These are phyloP conservation scores for Bombus superbus DNA, from an alignment of 1,140 invertebrate genomes.

Conservation along the genomic window DNA sequence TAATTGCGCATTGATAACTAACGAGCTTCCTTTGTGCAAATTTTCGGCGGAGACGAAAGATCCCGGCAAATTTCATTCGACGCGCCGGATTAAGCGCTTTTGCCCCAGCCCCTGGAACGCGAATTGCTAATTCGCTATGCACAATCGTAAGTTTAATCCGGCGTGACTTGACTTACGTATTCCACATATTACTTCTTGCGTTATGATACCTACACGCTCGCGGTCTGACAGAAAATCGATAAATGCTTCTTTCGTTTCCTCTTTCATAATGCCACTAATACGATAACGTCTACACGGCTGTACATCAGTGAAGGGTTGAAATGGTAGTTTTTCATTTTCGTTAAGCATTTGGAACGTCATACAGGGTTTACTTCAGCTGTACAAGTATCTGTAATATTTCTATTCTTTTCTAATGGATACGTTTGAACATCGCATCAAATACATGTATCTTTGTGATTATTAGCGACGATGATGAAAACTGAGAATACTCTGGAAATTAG, in stretches of 20 bases:
- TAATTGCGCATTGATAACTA: conserved; percentile 75
- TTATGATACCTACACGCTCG: neutral
- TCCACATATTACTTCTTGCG: conserved; percentile 8
- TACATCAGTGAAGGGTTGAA: neutral
- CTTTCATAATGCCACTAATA: neutral
- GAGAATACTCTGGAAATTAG: too few species aligned
- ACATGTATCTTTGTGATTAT: too few species aligned
- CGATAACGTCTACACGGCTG: neutral
- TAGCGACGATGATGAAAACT: too few species aligned
- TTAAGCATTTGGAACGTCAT: neutral
- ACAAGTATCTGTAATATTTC: neutral
- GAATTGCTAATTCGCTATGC: conserved; percentile 41
- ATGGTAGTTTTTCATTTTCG: neutral
- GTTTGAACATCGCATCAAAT: too few species aligned
- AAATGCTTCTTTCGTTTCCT: neutral
- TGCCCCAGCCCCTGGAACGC: conserved; percentile 13
- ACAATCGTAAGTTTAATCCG: conserved; percentile 56
- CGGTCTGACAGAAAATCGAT: conserved; percentile 24
- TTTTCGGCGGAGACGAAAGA: conserved; percentile 47
- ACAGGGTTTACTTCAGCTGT: too few species aligned
- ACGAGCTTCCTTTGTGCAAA: conserved; percentile 68
- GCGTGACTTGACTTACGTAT: conserved; percentile 43
- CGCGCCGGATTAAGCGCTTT: conserved; percentile 61
- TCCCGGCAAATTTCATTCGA: conserved; percentile 63
- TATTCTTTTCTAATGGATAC: neutral